Conservation (phyloP, 2,113 vertebrate species). For the Alligator mississippiensis region DNA sequence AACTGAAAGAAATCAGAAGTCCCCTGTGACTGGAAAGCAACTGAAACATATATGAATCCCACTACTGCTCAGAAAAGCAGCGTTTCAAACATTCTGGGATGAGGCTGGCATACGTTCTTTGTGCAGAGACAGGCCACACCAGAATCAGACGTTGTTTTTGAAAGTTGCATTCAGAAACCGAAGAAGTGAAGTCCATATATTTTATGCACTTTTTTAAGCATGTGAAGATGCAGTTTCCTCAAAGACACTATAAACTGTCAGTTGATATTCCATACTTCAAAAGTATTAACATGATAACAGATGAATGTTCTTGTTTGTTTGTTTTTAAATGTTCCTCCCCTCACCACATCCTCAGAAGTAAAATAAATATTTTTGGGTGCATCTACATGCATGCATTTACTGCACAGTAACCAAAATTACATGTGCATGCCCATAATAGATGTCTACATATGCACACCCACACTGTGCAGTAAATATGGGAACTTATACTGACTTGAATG, state of each 20-base stretch:
- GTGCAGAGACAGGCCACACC: background rate
- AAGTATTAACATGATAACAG: background rate
- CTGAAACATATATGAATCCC: background rate
- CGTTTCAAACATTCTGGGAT: background rate
- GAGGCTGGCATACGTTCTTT: background rate
- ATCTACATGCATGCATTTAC: too few species aligned
- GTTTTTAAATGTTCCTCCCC: background rate
- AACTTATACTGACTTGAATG: too few species aligned
- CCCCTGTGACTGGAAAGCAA: background rate
- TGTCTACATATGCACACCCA: too few species aligned
- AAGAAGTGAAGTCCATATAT: background rate
- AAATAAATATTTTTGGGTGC: background rate
- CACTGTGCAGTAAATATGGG: too few species aligned
- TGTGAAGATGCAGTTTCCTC: background rate
- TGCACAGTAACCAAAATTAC: too few species aligned
- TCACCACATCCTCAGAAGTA: background rate
- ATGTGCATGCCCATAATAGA: too few species aligned
- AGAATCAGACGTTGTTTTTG: background rate
- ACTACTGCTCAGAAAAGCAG: background rate
- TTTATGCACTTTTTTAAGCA: background rate
- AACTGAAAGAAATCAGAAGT: background rate
- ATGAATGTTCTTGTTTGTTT: rapidly evolving
- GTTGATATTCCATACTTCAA: rapidly evolving
- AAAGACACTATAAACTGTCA: background rate
- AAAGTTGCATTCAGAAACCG: background rate